A percentile compares a stretch with the other conserved stretches of the same genome.
Evolutionary conservation across 2,113 vertebrate species (phyloP).

Genomic region (Austrofundulus limnaeus): DNA sequence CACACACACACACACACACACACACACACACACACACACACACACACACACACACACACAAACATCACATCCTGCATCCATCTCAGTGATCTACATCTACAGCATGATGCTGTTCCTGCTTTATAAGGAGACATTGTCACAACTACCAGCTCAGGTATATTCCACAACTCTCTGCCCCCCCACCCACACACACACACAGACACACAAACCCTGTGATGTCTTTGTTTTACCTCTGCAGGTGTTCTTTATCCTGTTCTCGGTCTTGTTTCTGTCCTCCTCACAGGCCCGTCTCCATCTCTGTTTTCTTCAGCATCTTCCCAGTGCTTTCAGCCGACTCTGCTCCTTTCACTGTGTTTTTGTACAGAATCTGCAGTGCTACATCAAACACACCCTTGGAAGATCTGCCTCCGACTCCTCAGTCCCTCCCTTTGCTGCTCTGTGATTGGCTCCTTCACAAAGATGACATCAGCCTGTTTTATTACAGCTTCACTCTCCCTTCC

Average conservation of each 20-base stretch:
- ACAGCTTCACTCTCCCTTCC: slow-evolving; percentile 31
- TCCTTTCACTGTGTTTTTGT: slow-evolving; percentile 15
- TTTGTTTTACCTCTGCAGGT: slow-evolving; percentile 62
- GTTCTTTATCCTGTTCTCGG: neutral
- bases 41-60: slow-evolving; percentile 10
- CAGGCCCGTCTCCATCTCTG: neutral
- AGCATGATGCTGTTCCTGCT: neutral
- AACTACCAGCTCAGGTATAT: neutral
- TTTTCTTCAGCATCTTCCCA: slow-evolving; percentile 7
- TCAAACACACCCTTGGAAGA: slow-evolving; percentile 72
- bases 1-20: slow-evolving; percentile 1
- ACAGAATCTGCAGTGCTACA: slow-evolving; percentile 71
- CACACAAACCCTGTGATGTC: neutral
- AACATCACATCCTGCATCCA: neutral
- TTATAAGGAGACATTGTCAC: slow-evolving; percentile 44
- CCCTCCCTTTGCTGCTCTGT: slow-evolving; percentile 28
- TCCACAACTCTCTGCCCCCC: neutral
- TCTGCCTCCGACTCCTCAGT: slow-evolving; percentile 51
- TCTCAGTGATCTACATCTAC: slow-evolving; percentile 15
- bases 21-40: slow-evolving; percentile 1
- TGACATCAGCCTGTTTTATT: slow-evolving; percentile 70
- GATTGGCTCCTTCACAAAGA: slow-evolving; percentile 60
- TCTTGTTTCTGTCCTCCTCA: neutral
- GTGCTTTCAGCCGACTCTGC: slow-evolving; percentile 12
- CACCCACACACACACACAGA: neutral